Conservation (phyloP, 35 echinoderm and acorn worm genomes). For the Lytechinus variegatus region DNA sequence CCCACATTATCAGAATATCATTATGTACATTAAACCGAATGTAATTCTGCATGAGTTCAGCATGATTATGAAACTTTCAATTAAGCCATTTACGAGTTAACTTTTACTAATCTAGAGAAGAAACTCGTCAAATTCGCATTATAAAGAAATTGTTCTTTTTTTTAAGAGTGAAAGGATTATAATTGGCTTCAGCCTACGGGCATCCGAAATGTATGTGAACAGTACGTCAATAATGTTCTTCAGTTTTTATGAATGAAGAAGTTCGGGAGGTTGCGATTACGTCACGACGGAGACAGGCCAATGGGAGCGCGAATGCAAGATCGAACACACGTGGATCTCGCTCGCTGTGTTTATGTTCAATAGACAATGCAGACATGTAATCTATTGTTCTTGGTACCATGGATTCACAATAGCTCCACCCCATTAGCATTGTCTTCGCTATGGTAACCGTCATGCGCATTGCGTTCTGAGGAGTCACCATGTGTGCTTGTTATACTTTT, state of each 20-base stretch:
- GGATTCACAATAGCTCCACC: conserved; percentile 35
- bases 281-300: background rate
- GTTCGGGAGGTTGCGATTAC: background rate
- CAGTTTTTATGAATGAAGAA: background rate
- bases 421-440: background rate
- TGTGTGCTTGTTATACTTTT: background rate
- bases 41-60: too few species aligned
- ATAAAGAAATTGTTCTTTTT: too few species aligned
- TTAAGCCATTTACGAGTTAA: too few species aligned
- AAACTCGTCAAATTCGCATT: too few species aligned
- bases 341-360: background rate
- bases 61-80: too few species aligned
- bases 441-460: conserved; percentile 27
- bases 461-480: background rate
- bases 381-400: conserved; percentile 30
- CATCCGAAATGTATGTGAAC: background rate
- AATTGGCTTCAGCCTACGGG: too few species aligned
- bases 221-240: background rate
- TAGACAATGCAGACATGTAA: conserved; percentile 23
- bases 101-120: too few species aligned
- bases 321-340: conserved; percentile 9
- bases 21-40: too few species aligned
- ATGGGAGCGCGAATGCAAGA: background rate
- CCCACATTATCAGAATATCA: too few species aligned
- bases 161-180: too few species aligned